These are phyloP conservation scores for Pardosa pseudoannulata DNA, from an alignment of 2,888 invertebrate species.

Conservation along the genomic window DNA sequence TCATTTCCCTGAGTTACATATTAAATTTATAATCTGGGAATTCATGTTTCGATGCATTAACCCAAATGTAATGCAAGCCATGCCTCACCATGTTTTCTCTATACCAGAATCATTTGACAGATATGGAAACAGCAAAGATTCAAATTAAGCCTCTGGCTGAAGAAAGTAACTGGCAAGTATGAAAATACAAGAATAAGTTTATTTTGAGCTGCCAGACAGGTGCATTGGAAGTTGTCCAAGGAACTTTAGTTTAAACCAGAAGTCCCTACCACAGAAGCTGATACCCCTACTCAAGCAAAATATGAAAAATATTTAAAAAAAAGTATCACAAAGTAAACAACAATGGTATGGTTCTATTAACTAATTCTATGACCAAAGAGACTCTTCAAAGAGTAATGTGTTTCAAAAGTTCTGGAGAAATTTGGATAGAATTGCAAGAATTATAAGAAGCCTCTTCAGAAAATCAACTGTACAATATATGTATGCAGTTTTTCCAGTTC, in stretches of 20 bases:
- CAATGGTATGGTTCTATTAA: slow-evolving; percentile 6
- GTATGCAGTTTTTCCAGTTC: slow-evolving; percentile 49
- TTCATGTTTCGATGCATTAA: no score
- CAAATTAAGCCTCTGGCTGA: background rate
- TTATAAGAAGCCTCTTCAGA: slow-evolving; percentile 48
- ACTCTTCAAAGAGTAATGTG: slow-evolving; percentile 29
- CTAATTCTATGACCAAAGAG: slow-evolving; percentile 38
- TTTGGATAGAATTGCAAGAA: slow-evolving; percentile 26
- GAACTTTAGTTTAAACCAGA: background rate
- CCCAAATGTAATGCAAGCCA: no score
- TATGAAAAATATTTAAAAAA: background rate
- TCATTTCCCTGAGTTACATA: no score
- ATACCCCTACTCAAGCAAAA: background rate
- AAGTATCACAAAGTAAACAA: no score
- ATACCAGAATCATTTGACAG: no score
- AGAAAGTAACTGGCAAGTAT: background rate
- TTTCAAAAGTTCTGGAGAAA: slow-evolving; percentile 17
- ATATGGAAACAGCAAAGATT: no score
- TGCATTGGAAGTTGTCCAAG: background rate
- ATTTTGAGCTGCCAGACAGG: background rate
- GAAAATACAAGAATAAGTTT: background rate
- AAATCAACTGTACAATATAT: slow-evolving; percentile 42
- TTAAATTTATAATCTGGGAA: no score
- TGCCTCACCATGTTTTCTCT: no score
- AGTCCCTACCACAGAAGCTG: background rate